These are phyloP conservation scores for Papilio dardanus DNA, from an alignment of 1,140 invertebrate genomes.

Conservation along the genomic window DNA sequence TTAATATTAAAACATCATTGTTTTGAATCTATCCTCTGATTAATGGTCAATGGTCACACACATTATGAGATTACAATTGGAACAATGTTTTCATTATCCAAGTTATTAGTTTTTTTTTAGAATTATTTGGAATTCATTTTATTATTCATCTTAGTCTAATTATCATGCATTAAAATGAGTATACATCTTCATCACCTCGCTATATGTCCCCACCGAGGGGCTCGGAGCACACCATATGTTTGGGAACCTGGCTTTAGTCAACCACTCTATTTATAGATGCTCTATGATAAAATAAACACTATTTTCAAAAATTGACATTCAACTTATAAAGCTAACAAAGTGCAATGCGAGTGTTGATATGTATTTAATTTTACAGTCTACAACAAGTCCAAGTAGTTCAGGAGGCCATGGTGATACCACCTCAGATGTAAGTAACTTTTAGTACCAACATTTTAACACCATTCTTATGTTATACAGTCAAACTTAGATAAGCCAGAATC, in stretches of 20 bases:
- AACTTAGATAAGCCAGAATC: too few relatives aligned
- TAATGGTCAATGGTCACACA: too few relatives aligned
- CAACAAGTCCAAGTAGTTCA: conserved; percentile 72
- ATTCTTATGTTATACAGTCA: not conserved
- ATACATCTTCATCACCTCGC: too few relatives aligned
- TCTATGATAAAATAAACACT: too few relatives aligned
- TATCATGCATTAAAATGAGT: too few relatives aligned
- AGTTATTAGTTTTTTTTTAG: not conserved
- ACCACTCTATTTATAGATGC: too few relatives aligned
- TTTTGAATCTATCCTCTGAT: not conserved
- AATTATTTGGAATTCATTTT: not conserved
- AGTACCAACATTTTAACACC: not conserved
- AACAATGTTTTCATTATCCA: not conserved
- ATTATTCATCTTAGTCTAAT: too few relatives aligned
- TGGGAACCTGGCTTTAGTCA: too few relatives aligned
- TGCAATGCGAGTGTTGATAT: not conserved
- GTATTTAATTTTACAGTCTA: conserved; percentile 56
- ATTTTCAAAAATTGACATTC: too few relatives aligned
- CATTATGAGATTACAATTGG: not conserved
- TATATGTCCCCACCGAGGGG: too few relatives aligned
- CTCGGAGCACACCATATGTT: too few relatives aligned
- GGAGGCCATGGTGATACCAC: conserved; percentile 68
- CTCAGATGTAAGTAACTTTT: conserved; percentile 68
- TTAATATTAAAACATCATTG: not conserved
- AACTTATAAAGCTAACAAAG: not conserved